Evolutionary conservation across 2,113 vertebrate species (phyloP), one percentile per base, ranked within the genome.

Genomic region (Ptychochromis oligacanthus): DNA sequence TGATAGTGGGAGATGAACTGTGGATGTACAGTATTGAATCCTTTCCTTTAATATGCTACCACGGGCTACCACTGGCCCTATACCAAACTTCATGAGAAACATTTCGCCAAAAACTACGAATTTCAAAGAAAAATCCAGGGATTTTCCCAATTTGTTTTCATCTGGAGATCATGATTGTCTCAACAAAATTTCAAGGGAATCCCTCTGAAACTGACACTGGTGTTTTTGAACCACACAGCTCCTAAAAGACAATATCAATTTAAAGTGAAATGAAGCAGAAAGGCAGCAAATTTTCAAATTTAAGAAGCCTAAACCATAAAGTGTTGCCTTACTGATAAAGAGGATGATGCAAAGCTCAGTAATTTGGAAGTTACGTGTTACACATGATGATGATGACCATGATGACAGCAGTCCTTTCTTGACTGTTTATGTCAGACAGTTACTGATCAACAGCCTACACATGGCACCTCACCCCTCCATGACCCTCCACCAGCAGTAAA

Each of bases 361-460:
- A 40, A 85, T 76, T 43, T 40, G 38, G 75, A 65, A 82, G 70
- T 70, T 1, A 61, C 46, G 61, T 64, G 36, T 79, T 18, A 46
- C 67, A 70, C 59, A 28, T 83, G 18, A 74, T 78, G 40, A 70
- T 58, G 65, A 43, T 87, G 77, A 87, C 28, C 34, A 24, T 49
- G 59, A 36, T 78, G 74, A 83, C 75, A 18, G 20, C 31, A 72
- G 38, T 22, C 61, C 61, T 59, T 64, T 40, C n/a, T 18, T 62
- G 52, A 24, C 59, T 77, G 55, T 80, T 89, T 85, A 57, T 54
- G 62, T 83, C 79, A 59, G 40, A 20, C 58, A 58, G 12, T 49
- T 57, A 49, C 75, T 79, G 64, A 84, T 85, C 62, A 79, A 79
- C 77, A 75, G 52, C 70, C 24, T 26, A 67, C n/a, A 36, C 77